Conservation (phyloP, 2,797 vertebrate genomes). For the Ctenopoma kingsleyae region DNA sequence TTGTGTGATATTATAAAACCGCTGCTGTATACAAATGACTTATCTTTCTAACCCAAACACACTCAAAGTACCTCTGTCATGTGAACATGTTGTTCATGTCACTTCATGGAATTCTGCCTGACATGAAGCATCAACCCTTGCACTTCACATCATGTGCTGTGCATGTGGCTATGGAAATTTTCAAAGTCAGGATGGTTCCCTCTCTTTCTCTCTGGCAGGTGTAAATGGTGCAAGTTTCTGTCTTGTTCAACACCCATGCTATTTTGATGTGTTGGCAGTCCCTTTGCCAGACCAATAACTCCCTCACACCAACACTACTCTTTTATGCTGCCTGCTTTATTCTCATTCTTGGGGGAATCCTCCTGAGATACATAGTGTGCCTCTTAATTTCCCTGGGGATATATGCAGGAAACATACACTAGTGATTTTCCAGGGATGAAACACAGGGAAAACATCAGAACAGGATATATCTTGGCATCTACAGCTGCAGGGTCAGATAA, state of each 20-base stretch:
- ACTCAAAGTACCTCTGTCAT: conserved; percentile 68
- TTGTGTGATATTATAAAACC: conserved; percentile 46
- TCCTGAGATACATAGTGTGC: conserved; percentile 83
- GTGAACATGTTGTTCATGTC: conserved; percentile 70
- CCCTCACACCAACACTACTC: conserved; percentile 83
- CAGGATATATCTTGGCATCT: conserved; percentile 75
- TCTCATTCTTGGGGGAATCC: conserved; percentile 84
- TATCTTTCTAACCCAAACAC: conserved; percentile 55
- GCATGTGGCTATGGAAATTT: conserved; percentile 67
- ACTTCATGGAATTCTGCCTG: conserved; percentile 66
- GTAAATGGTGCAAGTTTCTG: conserved; percentile 83
- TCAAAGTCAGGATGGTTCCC: conserved; percentile 55
- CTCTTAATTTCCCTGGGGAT: conserved; percentile 88
- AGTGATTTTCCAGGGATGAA: conserved; percentile 85
- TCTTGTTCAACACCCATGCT: conserved; percentile 84
- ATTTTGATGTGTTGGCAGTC: conserved; percentile 85
- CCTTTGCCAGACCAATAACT: conserved; percentile 84
- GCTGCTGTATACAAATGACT: conserved; percentile 65
- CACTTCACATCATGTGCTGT: conserved; percentile 49
- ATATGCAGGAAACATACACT: conserved; percentile 84
- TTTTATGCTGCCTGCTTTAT: conserved; percentile 83
- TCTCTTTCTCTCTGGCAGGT: conserved; percentile 70
- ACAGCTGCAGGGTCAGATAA: conserved; percentile 72
- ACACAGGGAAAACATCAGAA: conserved; percentile 78
- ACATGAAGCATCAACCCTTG: conserved; percentile 68